Conservation (phyloP, 2,888 invertebrate species). For the Hydrotaea cyrtoneurina region DNA sequence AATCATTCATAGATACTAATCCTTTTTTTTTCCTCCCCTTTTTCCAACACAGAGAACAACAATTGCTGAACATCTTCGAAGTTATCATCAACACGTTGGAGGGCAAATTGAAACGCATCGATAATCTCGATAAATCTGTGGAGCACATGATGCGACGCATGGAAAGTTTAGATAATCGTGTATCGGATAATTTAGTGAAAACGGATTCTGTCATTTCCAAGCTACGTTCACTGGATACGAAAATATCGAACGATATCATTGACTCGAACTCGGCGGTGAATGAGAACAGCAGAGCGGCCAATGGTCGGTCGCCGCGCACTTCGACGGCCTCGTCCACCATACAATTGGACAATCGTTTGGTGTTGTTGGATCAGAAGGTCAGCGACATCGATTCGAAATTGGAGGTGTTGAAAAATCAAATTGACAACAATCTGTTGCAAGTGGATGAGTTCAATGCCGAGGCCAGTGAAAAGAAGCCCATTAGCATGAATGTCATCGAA, state of each 20-base stretch:
- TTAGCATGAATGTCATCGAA: slow-evolving; percentile 91
- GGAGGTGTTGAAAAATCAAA: slow-evolving; percentile 89
- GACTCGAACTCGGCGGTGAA: slow-evolving; percentile 71
- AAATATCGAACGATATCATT: slow-evolving; percentile 85
- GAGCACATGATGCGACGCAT: slow-evolving; percentile 93
- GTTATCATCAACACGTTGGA: slow-evolving; percentile 94
- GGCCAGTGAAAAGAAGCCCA: slow-evolving; percentile 92
- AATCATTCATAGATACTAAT: neutral
- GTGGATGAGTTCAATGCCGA: slow-evolving; percentile 92
- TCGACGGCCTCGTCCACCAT: slow-evolving; percentile 73
- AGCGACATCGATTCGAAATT: slow-evolving; percentile 91
- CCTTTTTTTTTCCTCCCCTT: neutral
- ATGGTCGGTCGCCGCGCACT: slow-evolving; percentile 71
- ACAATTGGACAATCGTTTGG: slow-evolving; percentile 85
- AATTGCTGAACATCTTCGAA: slow-evolving; percentile 93
- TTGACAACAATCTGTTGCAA: slow-evolving; percentile 90
- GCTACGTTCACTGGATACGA: slow-evolving; percentile 87
- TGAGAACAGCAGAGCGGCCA: slow-evolving; percentile 21
- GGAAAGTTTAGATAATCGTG: slow-evolving; percentile 89
- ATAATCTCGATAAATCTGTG: slow-evolving; percentile 92
- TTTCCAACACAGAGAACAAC: slow-evolving; percentile 87
- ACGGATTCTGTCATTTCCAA: slow-evolving; percentile 91
- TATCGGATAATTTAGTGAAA: slow-evolving; percentile 91
- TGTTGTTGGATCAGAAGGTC: slow-evolving; percentile 90
- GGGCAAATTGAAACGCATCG: slow-evolving; percentile 92